phyloP scores from a whole-genome alignment of 2,797 vertebrate species.

The Gobio occitaniae region DNA sequence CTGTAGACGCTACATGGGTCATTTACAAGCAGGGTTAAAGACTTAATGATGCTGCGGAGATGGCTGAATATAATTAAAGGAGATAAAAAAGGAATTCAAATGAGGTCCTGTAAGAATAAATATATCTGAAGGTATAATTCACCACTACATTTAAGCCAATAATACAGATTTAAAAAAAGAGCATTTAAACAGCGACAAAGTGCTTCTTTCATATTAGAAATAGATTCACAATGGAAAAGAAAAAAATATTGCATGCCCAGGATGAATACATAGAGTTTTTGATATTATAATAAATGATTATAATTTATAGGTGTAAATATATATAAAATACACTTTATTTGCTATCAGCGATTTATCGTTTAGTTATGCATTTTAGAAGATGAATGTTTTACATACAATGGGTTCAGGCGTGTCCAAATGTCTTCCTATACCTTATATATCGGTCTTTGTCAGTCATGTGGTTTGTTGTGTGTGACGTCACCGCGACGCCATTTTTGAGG shows the following conservation, averaged over 20 bases:
- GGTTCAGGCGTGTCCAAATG: not conserved
- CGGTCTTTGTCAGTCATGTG: no score
- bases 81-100: conserved; percentile 39
- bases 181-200: not conserved
- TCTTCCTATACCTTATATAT: not conserved
- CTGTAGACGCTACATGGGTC: conserved; percentile 31
- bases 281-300: not conserved
- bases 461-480: no score
- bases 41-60: conserved; percentile 45
- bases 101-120: conserved; percentile 4
- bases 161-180: not conserved
- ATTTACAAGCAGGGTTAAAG: conserved; percentile 45
- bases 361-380: not conserved
- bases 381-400: not conserved
- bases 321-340: not conserved
- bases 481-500: no score
- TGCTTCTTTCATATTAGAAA: not conserved
- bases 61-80: conserved; percentile 34
- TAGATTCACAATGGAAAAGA: not conserved
- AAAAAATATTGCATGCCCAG: not conserved
- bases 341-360: not conserved
- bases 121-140: not conserved
- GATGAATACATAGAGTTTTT: not conserved
- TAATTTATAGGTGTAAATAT: not conserved
- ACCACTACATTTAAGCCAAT: not conserved